Evolutionary conservation across 2,797 vertebrate genomes (phyloP).

Genomic region (Anabas testudineus): DNA sequence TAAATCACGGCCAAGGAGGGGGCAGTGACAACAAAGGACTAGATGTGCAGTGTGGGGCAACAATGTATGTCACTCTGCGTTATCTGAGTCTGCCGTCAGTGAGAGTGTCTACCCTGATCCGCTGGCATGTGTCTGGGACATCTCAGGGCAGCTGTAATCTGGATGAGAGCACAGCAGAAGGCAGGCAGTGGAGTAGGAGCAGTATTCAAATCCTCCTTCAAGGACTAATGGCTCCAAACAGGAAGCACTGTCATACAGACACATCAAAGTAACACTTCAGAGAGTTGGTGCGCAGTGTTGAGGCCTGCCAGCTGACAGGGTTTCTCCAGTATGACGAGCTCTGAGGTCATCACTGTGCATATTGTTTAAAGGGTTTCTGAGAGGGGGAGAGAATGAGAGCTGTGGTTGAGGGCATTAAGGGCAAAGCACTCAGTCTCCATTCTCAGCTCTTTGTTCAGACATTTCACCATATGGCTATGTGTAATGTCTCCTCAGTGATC

Average conservation of each 20-base stretch:
- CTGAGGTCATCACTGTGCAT: conserved; percentile 68
- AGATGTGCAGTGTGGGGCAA: conserved; percentile 59
- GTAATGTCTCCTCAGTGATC: conserved; percentile 5
- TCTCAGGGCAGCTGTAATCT: conserved; percentile 76
- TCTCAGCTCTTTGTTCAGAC: conserved; percentile 28
- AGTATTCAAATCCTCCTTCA: conserved; percentile 47
- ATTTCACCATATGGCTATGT: conserved; percentile 40
- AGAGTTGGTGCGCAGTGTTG: conserved; percentile 15
- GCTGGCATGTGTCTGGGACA: conserved; percentile 56
- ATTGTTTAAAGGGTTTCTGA: conserved; percentile 27
- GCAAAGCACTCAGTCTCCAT: conserved; percentile 30
- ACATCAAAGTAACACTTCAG: conserved; percentile 28
- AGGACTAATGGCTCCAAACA: conserved; percentile 56
- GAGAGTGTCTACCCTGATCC: conserved; percentile 64
- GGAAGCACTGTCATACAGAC: conserved; percentile 66
- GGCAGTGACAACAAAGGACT: conserved; percentile 47
- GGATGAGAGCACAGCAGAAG: conserved; percentile 52
- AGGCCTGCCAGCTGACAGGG: conserved; percentile 63
- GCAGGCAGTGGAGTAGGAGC: conserved; percentile 37
- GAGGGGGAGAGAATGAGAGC: conserved; percentile 19
- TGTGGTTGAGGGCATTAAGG: conserved; percentile 19
- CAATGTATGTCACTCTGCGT: conserved; percentile 41
- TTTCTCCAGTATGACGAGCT: conserved; percentile 54
- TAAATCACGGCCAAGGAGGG: conserved; percentile 50
- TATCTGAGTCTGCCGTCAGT: conserved; percentile 58